Evolutionary conservation across 2,113 vertebrate genomes (phyloP).

Genomic region (Sphyrna mokarran): DNA sequence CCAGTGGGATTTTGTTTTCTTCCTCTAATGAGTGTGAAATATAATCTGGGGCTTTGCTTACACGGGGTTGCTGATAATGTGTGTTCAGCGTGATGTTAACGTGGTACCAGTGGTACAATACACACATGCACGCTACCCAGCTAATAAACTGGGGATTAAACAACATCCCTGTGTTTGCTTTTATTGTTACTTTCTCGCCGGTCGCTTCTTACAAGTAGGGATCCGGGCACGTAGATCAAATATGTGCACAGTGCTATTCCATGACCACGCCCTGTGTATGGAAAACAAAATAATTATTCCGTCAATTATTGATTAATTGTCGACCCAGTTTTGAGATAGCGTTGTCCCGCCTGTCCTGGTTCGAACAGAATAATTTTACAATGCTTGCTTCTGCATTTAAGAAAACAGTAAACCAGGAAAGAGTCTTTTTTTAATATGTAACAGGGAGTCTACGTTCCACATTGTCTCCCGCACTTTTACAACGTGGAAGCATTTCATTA

Average conservation of each 20-base stretch:
- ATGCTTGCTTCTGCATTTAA: too few species aligned
- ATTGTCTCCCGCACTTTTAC: neutral
- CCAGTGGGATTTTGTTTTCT: neutral
- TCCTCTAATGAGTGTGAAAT: neutral
- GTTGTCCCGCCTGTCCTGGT: neutral
- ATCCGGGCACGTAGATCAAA: conserved; percentile 3
- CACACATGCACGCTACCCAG: neutral
- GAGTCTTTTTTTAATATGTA: neutral
- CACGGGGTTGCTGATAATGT: neutral
- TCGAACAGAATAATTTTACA: neutral
- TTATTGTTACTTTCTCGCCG: conserved; percentile 3
- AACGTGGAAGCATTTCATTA: neutral
- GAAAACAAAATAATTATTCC: neutral
- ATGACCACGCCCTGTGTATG: neutral
- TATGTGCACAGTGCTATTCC: neutral
- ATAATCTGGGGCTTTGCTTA: neutral
- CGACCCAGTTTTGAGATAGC: neutral
- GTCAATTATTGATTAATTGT: conserved; percentile 20
- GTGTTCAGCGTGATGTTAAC: neutral
- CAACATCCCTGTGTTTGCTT: neutral
- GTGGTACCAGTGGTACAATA: conserved; percentile 1
- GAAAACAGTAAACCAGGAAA: neutral
- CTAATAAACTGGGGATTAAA: neutral
- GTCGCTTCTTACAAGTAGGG: neutral
- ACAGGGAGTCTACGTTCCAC: neutral